Evolutionary conservation across 1,140 invertebrate species (phyloP).

Genomic region (Ericerus pela): DNA sequence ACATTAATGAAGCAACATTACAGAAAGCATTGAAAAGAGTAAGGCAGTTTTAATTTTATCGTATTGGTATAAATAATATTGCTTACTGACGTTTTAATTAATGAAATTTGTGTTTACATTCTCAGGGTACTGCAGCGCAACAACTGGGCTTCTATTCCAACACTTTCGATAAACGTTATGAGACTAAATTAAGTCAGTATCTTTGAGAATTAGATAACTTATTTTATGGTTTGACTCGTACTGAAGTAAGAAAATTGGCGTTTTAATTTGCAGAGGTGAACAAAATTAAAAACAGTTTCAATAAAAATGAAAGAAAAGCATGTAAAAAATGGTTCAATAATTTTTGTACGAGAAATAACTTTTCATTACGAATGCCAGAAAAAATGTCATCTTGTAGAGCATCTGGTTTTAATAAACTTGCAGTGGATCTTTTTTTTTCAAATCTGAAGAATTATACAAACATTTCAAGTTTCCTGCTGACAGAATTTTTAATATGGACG

Average conservation of each 20-base stretch:
- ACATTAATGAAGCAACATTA: too few species aligned
- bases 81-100: too few species aligned
- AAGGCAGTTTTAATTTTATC: too few species aligned
- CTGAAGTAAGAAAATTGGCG: conserved; percentile 12
- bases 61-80: too few species aligned
- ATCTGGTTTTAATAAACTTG: conserved; percentile 19
- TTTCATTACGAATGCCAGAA: conserved; percentile 18
- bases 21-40: too few species aligned
- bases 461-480: conserved; percentile 16
- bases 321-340: conserved; percentile 11
- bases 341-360: conserved; percentile 12
- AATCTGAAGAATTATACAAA: conserved; percentile 16
- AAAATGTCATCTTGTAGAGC: conserved; percentile 17
- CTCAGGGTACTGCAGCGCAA: too few species aligned
- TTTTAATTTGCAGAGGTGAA: conserved; percentile 9
- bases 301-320: conserved; percentile 7
- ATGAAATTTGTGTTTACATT: too few species aligned
- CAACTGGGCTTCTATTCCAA: too few species aligned
- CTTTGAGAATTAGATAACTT: conserved; percentile 20
- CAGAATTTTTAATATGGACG: conserved; percentile 22
- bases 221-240: conserved; percentile 22
- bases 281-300: conserved; percentile 7
- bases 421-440: conserved; percentile 17
- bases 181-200: conserved; percentile 22
- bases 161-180: conserved; percentile 19